Evolutionary conservation across 1,140 invertebrate genomes (phyloP).

Genomic region (Conus betulinus): DNA sequence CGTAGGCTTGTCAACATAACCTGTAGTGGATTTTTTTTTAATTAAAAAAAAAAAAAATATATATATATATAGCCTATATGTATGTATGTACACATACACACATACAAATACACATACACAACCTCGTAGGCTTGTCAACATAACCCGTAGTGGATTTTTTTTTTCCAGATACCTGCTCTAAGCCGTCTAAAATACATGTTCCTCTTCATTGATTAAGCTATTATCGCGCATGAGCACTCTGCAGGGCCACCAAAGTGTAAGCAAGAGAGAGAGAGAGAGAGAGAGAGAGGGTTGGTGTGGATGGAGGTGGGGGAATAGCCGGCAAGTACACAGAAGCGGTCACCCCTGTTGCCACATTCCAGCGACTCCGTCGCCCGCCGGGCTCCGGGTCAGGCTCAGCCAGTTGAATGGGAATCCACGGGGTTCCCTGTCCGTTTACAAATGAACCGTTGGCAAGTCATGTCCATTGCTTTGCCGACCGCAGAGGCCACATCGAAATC

Average conservation of each 20-base stretch:
- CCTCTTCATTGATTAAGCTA: too few species aligned
- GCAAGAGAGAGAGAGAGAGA: conserved; percentile 18
- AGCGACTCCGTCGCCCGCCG: not conserved
- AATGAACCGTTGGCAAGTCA: not conserved
- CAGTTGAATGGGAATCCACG: too few species aligned
- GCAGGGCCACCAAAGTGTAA: not conserved
- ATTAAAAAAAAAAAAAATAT: too few species aligned
- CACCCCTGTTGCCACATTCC: too few species aligned
- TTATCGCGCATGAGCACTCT: too few species aligned
- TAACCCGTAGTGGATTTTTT: not conserved
- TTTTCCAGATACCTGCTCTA: too few species aligned
- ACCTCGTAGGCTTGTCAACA: not conserved
- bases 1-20: too few species aligned
- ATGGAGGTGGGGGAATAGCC: not conserved
- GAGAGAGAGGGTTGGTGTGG: not conserved
- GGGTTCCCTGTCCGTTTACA: not conserved
- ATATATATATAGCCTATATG: not conserved
- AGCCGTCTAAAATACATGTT: too few species aligned
- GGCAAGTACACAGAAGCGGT: not conserved
- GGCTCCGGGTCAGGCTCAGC: not conserved
- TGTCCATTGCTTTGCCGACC: too few species aligned
- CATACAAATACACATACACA: not conserved
- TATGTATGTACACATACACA: not conserved
- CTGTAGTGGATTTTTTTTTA: too few species aligned
- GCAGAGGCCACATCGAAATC: too few species aligned